Base-by-base conservation (phyloP, 2,113 vertebrate species). In the Vulpes vulpes region DNA sequence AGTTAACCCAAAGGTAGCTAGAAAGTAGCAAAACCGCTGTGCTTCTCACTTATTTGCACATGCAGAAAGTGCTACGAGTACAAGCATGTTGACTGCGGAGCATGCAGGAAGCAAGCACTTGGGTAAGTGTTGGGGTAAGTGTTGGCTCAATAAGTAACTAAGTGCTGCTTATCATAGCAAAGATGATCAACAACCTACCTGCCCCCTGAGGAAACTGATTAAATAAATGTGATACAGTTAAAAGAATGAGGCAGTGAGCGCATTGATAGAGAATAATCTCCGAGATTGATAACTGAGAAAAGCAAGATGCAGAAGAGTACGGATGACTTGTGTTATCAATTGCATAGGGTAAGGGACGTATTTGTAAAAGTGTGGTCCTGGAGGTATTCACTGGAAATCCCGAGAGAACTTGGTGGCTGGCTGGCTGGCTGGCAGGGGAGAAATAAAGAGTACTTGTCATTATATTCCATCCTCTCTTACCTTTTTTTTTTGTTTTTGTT, bases 341-440 rank as follows among this genome's bases (percentile, higher is more conserved):
- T 67, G 12, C 32, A 4, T 74, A 79, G 51, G 10, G 32, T 32
- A 67, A 51, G 38, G 35, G 1, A 3, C 17, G 4, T 30, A 38
- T 25, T 83, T 73, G 10, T 43, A 84, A 64, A 71, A 64, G 16
- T 17, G 23, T 25, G 38, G 2, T 30, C 60, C 74, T 79, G 60
- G 65, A 96, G 23, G 35, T 51, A 91, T 20, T 93, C 23, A 81
- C 25, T 25, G 93, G 57, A 95, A 83, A 88, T 76, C 30, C 35
- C 71, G 49, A 51, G 65, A 95, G 11, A 16, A 89, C 35, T 43
- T 43, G 43, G 43, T 43, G 43, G 43, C 43, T 43, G 43, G 43
- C 43, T 25, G 16, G 12, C 43, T 87, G 35, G 59, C 17, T 60
- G n/a, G 69, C 5, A 38, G 38, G 53, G 78, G 55, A 82, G 15